Evolutionary conservation across 2,797 vertebrate species (phyloP).

Genomic region (Morus bassanus): DNA sequence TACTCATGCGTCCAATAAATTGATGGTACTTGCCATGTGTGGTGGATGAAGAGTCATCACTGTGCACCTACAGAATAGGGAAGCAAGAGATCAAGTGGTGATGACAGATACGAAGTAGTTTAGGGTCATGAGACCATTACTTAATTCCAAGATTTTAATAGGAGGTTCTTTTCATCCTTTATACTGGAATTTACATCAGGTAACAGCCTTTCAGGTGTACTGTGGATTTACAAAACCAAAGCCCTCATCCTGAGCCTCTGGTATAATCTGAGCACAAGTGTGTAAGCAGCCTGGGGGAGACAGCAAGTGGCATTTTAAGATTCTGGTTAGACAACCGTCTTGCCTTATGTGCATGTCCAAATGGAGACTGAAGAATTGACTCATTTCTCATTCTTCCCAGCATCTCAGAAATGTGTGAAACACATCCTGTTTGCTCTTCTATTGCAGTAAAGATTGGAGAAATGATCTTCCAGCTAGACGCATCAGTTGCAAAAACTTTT

Average conservation of each 20-base stretch:
- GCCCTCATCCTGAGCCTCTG: not conserved
- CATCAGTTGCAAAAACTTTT: not conserved
- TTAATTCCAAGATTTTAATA: not conserved
- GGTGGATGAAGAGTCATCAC: not conserved
- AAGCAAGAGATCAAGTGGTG: not conserved
- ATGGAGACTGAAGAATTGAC: not conserved
- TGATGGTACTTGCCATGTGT: not conserved
- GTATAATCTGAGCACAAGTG: not conserved
- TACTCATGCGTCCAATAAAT: not conserved
- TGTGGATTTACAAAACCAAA: not conserved
- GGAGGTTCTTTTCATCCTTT: not conserved
- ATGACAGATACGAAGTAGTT: not conserved
- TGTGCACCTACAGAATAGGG: not conserved
- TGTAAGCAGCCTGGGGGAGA: not conserved
- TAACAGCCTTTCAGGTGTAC: not conserved
- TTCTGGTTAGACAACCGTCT: not conserved
- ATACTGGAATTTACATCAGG: not conserved
- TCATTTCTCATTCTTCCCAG: not conserved
- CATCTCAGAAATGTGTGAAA: not conserved
- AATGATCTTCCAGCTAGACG: not conserved
- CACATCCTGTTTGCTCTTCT: not conserved
- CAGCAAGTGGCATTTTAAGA: not conserved
- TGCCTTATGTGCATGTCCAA: not conserved
- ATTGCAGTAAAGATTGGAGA: not conserved
- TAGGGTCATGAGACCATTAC: not conserved